These are phyloP conservation scores for Ectemnius continuus DNA, from an alignment of 2,888 invertebrate genomes.

Conservation along the genomic window DNA sequence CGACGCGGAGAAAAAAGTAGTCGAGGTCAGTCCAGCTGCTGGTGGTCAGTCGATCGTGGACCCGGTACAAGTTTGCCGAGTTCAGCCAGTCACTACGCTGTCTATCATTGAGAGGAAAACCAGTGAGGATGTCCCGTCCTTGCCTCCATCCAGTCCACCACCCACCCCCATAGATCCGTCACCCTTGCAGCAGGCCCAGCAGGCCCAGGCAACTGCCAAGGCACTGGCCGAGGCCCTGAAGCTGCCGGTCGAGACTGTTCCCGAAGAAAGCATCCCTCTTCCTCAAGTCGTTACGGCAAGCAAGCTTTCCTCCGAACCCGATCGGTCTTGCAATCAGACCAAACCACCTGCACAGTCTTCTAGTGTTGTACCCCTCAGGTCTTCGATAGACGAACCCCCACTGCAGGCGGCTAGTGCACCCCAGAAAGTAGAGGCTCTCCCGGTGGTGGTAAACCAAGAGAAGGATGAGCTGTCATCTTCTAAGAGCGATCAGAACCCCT, in stretches of 20 bases:
- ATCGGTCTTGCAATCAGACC: slow-evolving; percentile 26
- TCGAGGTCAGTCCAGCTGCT: slow-evolving; percentile 75
- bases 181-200: slow-evolving; percentile 75
- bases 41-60: slow-evolving; percentile 61
- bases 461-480: slow-evolving; percentile 5
- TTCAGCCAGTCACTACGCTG: slow-evolving; percentile 73
- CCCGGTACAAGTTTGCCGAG: slow-evolving; percentile 67
- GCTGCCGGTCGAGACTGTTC: slow-evolving; percentile 69
- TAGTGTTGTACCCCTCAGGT: slow-evolving; percentile 20
- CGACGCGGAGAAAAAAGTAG: slow-evolving; percentile 70
- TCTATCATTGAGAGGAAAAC: slow-evolving; percentile 78
- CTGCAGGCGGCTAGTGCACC: slow-evolving; percentile 24
- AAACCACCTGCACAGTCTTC: slow-evolving; percentile 28
- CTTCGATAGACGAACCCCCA: slow-evolving; percentile 29
- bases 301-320: slow-evolving; percentile 18
- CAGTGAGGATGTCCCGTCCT: slow-evolving; percentile 76
- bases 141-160: slow-evolving; percentile 75
- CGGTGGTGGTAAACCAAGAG: slow-evolving; percentile 47
- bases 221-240: slow-evolving; percentile 74
- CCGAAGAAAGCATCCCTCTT: slow-evolving; percentile 29
- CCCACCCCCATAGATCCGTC: slow-evolving; percentile 76
- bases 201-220: slow-evolving; percentile 68
- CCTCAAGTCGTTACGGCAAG: slow-evolving; percentile 14
- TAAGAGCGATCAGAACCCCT: slow-evolving; percentile 1
- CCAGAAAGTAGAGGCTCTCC: slow-evolving; percentile 32